phyloP scores from a whole-genome alignment of 2,113 vertebrate genomes.

The Donacobius atricapilla region DNA sequence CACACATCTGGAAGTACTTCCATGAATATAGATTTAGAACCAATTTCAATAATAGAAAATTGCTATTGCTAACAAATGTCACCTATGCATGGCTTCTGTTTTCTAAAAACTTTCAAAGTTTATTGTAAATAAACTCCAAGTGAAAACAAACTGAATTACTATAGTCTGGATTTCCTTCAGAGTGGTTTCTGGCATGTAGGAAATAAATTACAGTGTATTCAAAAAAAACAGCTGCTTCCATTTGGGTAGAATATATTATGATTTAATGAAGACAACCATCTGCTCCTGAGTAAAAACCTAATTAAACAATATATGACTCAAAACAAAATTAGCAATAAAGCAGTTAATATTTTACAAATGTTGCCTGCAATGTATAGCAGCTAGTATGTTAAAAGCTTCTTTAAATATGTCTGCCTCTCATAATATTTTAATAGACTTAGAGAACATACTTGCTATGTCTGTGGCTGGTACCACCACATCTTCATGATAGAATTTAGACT shows the following conservation, averaged over 20 bases:
- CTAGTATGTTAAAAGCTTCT: neutral
- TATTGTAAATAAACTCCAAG: neutral
- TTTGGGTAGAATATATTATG: conserved; percentile 57
- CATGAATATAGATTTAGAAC: neutral
- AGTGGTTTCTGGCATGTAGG: conserved; percentile 26
- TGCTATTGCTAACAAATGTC: neutral
- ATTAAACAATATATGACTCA: conserved; percentile 72
- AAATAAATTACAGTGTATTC: conserved; percentile 58
- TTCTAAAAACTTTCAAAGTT: neutral
- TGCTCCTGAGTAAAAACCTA: conserved; percentile 64
- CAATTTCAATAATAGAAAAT: neutral
- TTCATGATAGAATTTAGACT: neutral
- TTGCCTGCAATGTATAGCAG: neutral
- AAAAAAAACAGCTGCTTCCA: conserved; percentile 66
- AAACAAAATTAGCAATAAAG: conserved; percentile 60
- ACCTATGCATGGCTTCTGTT: neutral
- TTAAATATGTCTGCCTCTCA: conserved; percentile 31
- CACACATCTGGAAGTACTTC: neutral
- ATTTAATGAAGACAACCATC: conserved; percentile 70
- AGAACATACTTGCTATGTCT: neutral
- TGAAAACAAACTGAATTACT: conserved; percentile 33
- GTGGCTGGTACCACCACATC: neutral
- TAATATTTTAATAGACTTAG: conserved; percentile 1
- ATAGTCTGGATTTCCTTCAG: conserved; percentile 36
- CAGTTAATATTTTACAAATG: conserved; percentile 56